These are phyloP conservation scores for Cyanoderma ruficeps DNA, from an alignment of 2,113 vertebrate species.

Conservation along the genomic window DNA sequence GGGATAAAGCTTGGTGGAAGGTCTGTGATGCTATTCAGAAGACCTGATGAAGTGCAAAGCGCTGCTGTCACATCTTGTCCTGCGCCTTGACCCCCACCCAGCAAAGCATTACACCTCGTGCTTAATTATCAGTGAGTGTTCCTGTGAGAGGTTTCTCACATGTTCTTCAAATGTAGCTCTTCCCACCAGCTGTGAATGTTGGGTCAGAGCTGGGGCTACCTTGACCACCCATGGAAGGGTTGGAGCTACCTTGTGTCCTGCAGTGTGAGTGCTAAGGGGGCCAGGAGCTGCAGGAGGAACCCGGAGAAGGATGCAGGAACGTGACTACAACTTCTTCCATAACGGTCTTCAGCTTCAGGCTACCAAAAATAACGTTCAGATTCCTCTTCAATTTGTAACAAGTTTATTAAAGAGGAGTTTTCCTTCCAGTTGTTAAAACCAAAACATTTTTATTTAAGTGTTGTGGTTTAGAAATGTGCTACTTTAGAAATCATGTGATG, in stretches of 20 bases:
- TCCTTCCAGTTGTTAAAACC: not conserved
- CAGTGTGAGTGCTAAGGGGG: not conserved
- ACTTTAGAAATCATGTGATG: not conserved
- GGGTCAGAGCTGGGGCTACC: not conserved
- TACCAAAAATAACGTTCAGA: not conserved
- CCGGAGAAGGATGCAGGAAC: no score
- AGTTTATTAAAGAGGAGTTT: not conserved
- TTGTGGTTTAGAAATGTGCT: not conserved
- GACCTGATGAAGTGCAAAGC: not conserved
- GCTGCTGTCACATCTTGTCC: fast-evolving
- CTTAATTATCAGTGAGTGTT: not conserved
- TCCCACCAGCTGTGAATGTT: not conserved
- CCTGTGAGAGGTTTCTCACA: not conserved
- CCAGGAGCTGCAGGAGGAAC: not conserved
- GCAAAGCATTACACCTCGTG: fast-evolving
- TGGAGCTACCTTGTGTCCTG: not conserved
- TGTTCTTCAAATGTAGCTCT: not conserved
- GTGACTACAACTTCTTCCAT: not conserved
- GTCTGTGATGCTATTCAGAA: not conserved
- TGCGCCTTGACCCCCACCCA: not conserved
- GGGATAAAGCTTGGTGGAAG: not conserved
- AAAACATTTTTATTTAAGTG: not conserved
- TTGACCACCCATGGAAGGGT: not conserved
- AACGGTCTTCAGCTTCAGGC: not conserved
- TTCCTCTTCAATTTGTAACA: not conserved